Evolutionary conservation across 2,113 vertebrate genomes (phyloP).

Genomic region (Antechinus stuartii): DNA sequence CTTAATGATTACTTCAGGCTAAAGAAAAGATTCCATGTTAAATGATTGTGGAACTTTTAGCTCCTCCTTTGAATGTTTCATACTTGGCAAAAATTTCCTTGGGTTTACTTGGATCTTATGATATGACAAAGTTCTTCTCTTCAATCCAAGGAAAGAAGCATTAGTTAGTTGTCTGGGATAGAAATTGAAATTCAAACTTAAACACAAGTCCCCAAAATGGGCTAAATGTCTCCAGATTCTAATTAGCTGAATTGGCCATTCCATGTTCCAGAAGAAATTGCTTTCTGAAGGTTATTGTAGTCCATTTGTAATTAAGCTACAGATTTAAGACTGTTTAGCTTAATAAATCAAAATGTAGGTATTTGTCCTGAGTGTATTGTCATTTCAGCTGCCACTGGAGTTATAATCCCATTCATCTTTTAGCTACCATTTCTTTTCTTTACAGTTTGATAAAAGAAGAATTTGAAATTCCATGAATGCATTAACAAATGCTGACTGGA

Average conservation of each 20-base stretch:
- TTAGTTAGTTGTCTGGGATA: neutral
- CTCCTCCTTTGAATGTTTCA: neutral
- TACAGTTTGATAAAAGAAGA: slow-evolving; percentile 77
- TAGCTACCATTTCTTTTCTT: slow-evolving; percentile 79
- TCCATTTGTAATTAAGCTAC: slow-evolving; percentile 79
- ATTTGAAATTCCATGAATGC: slow-evolving; percentile 76
- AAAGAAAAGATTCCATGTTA: neutral
- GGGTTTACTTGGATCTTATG: no score
- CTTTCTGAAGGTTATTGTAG: slow-evolving; percentile 44
- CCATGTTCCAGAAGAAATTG: neutral
- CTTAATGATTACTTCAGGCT: neutral
- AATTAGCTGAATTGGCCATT: neutral
- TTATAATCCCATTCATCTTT: slow-evolving; percentile 72
- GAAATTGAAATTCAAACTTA: neutral
- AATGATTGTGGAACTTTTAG: neutral
- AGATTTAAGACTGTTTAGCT: slow-evolving; percentile 77
- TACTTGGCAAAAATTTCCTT: neutral
- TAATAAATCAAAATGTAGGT: slow-evolving; percentile 73
- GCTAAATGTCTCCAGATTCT: neutral
- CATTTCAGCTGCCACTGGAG: slow-evolving; percentile 71
- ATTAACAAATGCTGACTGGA: slow-evolving; percentile 76
- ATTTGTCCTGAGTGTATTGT: slow-evolving; percentile 66
- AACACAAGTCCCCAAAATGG: neutral
- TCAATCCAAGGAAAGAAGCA: no score
- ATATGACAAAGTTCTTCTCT: no score